A percentile compares a stretch with the other conserved stretches of the same genome.
Evolutionary conservation across 2,888 invertebrate genomes (phyloP).

Genomic region (Schrankia costaestrigalis): DNA sequence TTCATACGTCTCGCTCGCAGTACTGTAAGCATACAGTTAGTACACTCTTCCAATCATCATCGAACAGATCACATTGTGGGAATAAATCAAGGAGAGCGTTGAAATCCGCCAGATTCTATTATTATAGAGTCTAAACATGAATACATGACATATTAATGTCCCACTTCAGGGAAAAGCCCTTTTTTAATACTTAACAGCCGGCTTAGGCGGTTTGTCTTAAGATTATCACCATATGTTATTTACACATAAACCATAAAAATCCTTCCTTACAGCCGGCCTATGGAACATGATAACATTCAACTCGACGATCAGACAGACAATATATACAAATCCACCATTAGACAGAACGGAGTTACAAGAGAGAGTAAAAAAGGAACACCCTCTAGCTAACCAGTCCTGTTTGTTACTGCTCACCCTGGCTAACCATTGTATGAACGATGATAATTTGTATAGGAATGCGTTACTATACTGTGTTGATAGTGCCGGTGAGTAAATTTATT

Average conservation of each 20-base stretch:
- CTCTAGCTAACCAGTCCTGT: conserved; percentile 94
- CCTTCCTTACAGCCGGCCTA: conserved; percentile 81
- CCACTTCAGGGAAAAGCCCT: no score
- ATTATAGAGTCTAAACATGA: no score
- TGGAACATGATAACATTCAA: conserved; percentile 90
- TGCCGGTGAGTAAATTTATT: conserved; percentile 77
- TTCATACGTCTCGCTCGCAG: no score
- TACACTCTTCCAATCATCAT: no score
- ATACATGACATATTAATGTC: no score
- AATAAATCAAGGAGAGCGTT: no score
- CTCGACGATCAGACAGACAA: conserved; percentile 58
- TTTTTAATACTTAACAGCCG: no score
- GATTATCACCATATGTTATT: no score
- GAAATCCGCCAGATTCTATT: no score
- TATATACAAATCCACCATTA: conserved; percentile 53
- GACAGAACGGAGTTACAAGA: conserved; percentile 69
- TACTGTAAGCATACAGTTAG: no score
- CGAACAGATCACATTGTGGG: no score
- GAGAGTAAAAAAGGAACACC: conserved; percentile 81
- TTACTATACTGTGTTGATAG: conserved; percentile 91
- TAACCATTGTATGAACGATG: conserved; percentile 91
- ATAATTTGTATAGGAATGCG: conserved; percentile 93
- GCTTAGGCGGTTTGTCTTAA: no score
- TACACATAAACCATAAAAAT: not conserved
- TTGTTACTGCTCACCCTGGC: conserved; percentile 92